Evolutionary conservation across 2,113 vertebrate genomes (phyloP), one percentile per base, ranked within the genome.

Genomic region (Galeopterus variegatus): DNA sequence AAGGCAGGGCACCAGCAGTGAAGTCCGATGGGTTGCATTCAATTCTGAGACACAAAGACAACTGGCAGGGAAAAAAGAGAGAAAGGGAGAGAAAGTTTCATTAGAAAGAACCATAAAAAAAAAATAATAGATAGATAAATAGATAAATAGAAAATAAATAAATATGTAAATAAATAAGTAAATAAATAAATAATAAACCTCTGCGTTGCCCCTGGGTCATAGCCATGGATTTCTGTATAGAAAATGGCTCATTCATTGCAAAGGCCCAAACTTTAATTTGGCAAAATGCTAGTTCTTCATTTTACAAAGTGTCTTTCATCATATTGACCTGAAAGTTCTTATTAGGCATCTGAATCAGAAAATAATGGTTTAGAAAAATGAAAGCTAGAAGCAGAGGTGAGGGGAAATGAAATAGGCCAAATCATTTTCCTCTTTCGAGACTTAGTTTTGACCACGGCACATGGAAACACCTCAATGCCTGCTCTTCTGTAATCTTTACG

Each of bases 1-100:
- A 91, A 88, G 52, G 82, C 84, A 95, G 93, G 24, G 96, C 65
- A 56, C 76, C 31, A 54, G 31, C 8, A 2, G 19, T 0, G 2
- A 50, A 94, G 77, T 95, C 76, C 50, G 7, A 8, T 83, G 75
- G 72, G 76, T 58, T 52, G 1, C 77, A 95, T 56, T 97, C 92
- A 97, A 62, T 31, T 58, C 45, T 58, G 81, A 98, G 97, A 98
- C 72, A 98, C 92, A 98, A 96, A 98, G 88, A 95, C 41, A 80
- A 82, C 67, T 81, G 94, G 62, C 72, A 93, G 65, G 95, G 56
- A 28, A 77, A 82, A 97, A 95, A 56, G 82, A 64, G 23, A 72
- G 13, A 67, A 69, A 31, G 18, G 76, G 28, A 87, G 36, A 95
- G 54, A 88, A 82, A 69, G 87, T 92, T 94, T 84, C 88, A 72